Base-by-base conservation (phyloP, 1,140 invertebrate genomes). In the Zaprionus lachaisei region DNA sequence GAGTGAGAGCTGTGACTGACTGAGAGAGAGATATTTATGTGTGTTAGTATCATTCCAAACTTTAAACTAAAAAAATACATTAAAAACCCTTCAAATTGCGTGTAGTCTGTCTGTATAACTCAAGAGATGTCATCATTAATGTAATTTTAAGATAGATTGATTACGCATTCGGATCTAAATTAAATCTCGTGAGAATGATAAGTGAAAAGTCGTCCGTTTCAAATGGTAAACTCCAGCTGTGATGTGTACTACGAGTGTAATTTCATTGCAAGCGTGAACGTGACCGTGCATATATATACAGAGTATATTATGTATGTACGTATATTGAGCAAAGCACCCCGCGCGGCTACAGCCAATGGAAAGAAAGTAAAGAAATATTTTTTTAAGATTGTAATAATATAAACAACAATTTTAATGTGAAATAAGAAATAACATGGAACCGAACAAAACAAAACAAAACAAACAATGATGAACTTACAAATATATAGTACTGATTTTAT, bases 401-500 rank as follows among this genome's bases (percentile, higher is more conserved):
- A 54, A 47, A 72, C 28, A 61, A 55, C 38, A 17, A 66, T 17
- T 54, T 31, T 44, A 58, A 58, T 15, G 60, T 31, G 44, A 60
- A 69, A 41, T 44, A 55, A 62, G 12, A 55, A 57, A 66, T 56
- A 56, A 66, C 38, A 41, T 22, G 26, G 55, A 67, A 60, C 58
- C 56, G 31, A 72, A 65, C 55, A n/a, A 64, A 58, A 75, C 57
- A n/a, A 64, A 58, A 75, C 58, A 56, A 62, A 56, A 47, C 44
- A 58, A 49, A 22, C 54, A 79, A 70, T 31, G 31, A 31, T 11
- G 31, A 81, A 89, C 66, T 75, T 63, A 89, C 41, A 44, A 26
- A 86, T 80, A 84, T 73, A 89, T 89, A 85, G 84, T 85, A 89
- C 84, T 89, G 84, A 89, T 89, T 90, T 89, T 89, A 89, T 89